Conservation (phyloP, 2,888 invertebrate species). For the Pristionchus entomophagus region DNA sequence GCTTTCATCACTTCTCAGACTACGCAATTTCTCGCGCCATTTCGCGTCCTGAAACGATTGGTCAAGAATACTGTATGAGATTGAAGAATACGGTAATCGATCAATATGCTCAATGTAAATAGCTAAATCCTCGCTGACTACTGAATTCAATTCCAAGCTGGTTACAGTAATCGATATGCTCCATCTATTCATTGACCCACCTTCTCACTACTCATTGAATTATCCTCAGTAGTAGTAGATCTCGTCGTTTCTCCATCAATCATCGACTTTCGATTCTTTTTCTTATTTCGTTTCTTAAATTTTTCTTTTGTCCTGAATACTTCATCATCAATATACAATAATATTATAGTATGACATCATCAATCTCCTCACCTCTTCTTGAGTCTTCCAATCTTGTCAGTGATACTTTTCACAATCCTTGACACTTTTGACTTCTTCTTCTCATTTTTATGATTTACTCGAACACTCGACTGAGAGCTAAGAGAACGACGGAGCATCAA, state of each 20-base stretch:
- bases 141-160: no score
- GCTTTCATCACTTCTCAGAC: slow-evolving; percentile 1
- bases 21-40: slow-evolving; percentile 37
- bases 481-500: slow-evolving; percentile 21
- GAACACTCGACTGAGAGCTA: slow-evolving; percentile 1
- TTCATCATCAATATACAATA: not conserved
- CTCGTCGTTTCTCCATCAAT: not conserved
- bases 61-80: not conserved
- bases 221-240: slow-evolving; percentile 7
- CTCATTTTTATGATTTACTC: not conserved
- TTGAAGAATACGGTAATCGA: not conserved
- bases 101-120: no score
- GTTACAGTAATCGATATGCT: no score
- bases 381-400: slow-evolving; percentile 15
- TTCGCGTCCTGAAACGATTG: not conserved
- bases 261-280: not conserved
- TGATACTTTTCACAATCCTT: slow-evolving; percentile 26
- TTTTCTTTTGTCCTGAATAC: not conserved
- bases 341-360: not conserved
- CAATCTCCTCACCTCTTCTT: not conserved
- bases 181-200: not conserved
- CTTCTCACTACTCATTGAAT: slow-evolving; percentile 17
- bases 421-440: slow-evolving; percentile 30
- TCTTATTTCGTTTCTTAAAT: not conserved
- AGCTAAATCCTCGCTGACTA: no score